phyloP scores from a whole-genome alignment of 2,797 vertebrate genomes.

The Propithecus perrieri region DNA sequence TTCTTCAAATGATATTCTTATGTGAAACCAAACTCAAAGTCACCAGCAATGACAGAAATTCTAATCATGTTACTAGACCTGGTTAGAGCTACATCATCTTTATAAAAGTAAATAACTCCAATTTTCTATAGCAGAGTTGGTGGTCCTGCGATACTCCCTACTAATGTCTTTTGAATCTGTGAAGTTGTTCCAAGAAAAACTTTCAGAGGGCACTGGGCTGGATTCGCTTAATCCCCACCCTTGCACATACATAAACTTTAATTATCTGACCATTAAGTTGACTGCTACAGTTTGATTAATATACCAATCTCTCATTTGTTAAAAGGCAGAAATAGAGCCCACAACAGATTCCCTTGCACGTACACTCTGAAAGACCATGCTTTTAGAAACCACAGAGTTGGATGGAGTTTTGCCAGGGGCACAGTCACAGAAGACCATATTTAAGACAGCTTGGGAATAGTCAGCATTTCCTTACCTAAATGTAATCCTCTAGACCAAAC shows the following conservation, averaged over 20 bases:
- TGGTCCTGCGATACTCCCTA: background rate
- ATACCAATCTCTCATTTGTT: background rate
- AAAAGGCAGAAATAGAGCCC: slow-evolving; percentile 44
- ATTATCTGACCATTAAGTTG: slow-evolving; percentile 58
- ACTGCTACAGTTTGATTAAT: slow-evolving; percentile 46
- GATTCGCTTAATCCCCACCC: slow-evolving; percentile 9
- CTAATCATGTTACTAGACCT: background rate
- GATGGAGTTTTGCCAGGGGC: background rate
- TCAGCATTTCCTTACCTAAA: background rate
- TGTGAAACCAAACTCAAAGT: slow-evolving; percentile 9
- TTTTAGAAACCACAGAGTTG: slow-evolving; percentile 52
- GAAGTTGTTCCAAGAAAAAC: slow-evolving; percentile 51
- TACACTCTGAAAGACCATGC: background rate
- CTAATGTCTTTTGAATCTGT: slow-evolving; percentile 19
- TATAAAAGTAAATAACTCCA: background rate
- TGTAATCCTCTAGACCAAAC: slow-evolving; percentile 41
- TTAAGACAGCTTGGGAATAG: slow-evolving; percentile 34
- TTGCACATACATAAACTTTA: slow-evolving; percentile 55
- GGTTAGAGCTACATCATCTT: background rate
- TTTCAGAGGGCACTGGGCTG: background rate
- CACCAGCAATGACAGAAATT: background rate
- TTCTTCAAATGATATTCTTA: background rate
- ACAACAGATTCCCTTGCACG: background rate
- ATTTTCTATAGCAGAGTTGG: background rate
- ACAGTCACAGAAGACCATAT: background rate